Percentiles rank a stretch among this genome's conserved stretches.
These are phyloP conservation scores for Sceloporus tristichus DNA, from an alignment of 2,113 vertebrate species.

Conservation along the genomic window DNA sequence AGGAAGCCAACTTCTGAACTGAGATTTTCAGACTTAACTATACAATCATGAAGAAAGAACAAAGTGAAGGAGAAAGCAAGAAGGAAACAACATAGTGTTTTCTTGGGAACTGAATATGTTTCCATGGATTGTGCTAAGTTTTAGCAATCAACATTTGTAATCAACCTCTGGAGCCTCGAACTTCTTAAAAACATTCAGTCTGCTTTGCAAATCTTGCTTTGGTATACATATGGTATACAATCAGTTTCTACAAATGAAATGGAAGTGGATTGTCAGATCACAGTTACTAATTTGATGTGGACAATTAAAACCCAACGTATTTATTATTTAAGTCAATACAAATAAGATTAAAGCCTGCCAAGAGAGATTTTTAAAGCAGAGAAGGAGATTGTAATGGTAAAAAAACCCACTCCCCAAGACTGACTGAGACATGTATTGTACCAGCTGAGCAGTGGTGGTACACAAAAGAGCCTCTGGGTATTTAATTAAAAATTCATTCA, in stretches of 20 bases:
- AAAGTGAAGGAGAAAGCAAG: neutral
- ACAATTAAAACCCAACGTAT: neutral
- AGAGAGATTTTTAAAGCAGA: conserved; percentile 20
- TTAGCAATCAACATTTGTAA: neutral
- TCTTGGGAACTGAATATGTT: neutral
- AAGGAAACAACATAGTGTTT: neutral
- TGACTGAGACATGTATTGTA: rapidly evolving
- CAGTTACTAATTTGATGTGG: neutral
- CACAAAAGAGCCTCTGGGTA: rapidly evolving
- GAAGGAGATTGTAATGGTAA: rapidly evolving
- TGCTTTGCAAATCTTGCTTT: neutral
- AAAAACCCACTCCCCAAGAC: rapidly evolving
- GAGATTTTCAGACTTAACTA: neutral
- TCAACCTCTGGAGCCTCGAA: neutral
- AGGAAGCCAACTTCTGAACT: neutral
- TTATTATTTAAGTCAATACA: neutral
- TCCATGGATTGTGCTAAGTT: neutral
- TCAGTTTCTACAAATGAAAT: neutral
- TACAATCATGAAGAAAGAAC: neutral
- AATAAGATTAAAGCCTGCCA: conserved; percentile 1
- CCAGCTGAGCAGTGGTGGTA: neutral
- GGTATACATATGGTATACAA: neutral
- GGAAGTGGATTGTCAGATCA: neutral
- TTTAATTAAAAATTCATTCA: rapidly evolving
- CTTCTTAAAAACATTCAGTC: neutral